Evolutionary conservation across 2,888 invertebrate genomes (phyloP).

Genomic region (Stenichneumon culpator): DNA sequence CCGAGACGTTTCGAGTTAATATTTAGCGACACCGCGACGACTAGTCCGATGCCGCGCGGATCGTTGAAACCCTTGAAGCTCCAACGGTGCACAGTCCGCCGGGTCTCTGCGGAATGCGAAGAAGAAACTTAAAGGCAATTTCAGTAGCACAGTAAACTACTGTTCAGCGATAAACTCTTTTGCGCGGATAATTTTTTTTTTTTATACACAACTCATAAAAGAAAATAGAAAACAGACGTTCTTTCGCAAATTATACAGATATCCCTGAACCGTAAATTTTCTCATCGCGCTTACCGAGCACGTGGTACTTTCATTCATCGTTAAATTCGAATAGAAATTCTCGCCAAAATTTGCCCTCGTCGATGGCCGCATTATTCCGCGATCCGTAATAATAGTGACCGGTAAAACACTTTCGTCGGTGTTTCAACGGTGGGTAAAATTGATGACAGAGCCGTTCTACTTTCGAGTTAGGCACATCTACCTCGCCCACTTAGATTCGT

Average conservation of each 20-base stretch:
- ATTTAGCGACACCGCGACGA: conserved; percentile 52
- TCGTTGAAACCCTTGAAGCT: conserved; percentile 64
- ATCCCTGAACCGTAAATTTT: background rate
- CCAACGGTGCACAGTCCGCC: conserved; percentile 46
- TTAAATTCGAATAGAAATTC: conserved; percentile 4
- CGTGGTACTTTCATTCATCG: conserved; percentile 22
- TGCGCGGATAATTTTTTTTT: background rate
- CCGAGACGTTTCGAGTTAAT: conserved; percentile 35
- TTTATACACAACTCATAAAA: background rate
- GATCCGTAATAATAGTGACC: conserved; percentile 4
- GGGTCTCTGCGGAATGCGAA: background rate
- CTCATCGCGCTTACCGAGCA: background rate
- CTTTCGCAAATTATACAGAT: background rate
- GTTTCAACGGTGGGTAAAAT: conserved; percentile 55
- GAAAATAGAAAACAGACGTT: background rate
- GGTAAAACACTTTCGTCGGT: background rate
- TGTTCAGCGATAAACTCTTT: background rate
- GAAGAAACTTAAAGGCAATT: conserved; percentile 16
- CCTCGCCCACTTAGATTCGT: conserved; percentile 80
- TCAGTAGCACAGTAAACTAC: conserved; percentile 12
- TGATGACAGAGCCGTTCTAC: conserved; percentile 69
- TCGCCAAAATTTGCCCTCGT: conserved; percentile 1
- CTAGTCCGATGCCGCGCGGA: conserved; percentile 43
- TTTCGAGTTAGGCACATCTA: conserved; percentile 69
- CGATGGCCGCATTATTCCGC: background rate